Base-by-base conservation (phyloP, 2,888 invertebrate genomes). In the Orthosia gracilis region DNA sequence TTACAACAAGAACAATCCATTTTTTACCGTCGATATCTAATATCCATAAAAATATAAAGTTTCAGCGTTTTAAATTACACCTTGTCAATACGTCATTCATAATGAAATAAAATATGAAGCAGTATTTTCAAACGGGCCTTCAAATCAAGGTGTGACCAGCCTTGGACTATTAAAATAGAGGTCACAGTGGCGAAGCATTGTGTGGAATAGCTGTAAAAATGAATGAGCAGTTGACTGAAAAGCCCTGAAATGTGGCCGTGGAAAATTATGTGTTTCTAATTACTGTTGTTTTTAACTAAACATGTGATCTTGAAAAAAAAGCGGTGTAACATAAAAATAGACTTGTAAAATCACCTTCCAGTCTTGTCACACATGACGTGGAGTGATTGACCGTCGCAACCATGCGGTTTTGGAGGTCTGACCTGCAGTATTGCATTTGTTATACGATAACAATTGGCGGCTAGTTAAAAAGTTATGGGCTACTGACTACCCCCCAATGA, bases 81-180 rank as follows among this genome's bases (percentile, higher is more conserved):
- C 23, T 40, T 73, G 79, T 78, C 79, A 73, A 62, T 67, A 31
- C 68, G 63, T 52, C 57, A 66, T 58, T 57, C 45, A 47, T 66
- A 9, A 59, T 45, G 15, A 65, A 59, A 65, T 57, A 7, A 72
- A 81, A 80, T 62, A 70, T 58, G 52, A 76, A 26, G 4, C 52
- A 61, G 21, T 12, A 71, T 66, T 62, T 73, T 58, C 17, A 45
- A 58, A 54, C 13, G 12, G 23, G 78, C 71, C 66, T 74, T 78
- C 66, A 17, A 47, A 50, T 52, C 82, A 69, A 82, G 74, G 71
- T 69, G 65, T 71, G 45, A n/a, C 31, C 15, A 47, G 62, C 73
- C 70, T 78, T 78, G 69, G 40, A 50, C 69, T 72, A 78, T 78
- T 57, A 52, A 23, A 70, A 52, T 64, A 70, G n/a, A 81, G 68